A percentile compares a stretch with the other conserved stretches of the same genome.
Evolutionary conservation across 2,113 vertebrate species (phyloP).

Genomic region (Cephalopterus ornatus): DNA sequence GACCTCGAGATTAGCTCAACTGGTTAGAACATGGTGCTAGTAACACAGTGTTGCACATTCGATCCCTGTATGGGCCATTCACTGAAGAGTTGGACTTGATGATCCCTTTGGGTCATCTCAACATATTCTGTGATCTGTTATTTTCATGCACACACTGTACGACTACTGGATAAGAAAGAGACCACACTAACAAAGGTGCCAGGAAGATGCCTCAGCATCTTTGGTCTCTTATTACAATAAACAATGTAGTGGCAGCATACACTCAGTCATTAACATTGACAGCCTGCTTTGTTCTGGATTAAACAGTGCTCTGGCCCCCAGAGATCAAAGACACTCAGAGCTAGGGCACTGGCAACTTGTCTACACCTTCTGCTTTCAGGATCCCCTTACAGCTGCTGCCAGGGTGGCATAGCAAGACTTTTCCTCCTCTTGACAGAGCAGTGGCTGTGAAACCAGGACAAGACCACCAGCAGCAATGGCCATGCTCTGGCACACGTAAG

Average conservation of each 20-base stretch:
- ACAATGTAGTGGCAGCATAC: not conserved
- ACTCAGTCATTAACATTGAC: not conserved
- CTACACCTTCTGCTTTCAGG: not conserved
- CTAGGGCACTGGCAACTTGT: not conserved
- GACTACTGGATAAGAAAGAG: not conserved
- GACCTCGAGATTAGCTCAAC: not conserved
- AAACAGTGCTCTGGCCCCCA: not conserved
- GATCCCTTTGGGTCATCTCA: not conserved
- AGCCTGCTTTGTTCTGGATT: not conserved
- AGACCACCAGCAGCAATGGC: not conserved
- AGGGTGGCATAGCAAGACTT: not conserved
- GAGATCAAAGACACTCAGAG: not conserved
- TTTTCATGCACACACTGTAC: not conserved
- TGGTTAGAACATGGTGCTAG: not conserved
- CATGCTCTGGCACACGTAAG: accelerated
- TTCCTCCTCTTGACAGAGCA: not conserved
- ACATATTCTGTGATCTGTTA: not conserved
- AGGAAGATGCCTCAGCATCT: not conserved
- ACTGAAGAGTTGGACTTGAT: not conserved
- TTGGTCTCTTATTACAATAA: not conserved
- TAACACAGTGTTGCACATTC: accelerated
- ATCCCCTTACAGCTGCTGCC: accelerated
- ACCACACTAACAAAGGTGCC: not conserved
- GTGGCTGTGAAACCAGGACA: not conserved
- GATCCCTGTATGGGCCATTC: accelerated